Conservation (phyloP, 92 coral and sea anemone species). For the Parazoanthus swiftii region DNA sequence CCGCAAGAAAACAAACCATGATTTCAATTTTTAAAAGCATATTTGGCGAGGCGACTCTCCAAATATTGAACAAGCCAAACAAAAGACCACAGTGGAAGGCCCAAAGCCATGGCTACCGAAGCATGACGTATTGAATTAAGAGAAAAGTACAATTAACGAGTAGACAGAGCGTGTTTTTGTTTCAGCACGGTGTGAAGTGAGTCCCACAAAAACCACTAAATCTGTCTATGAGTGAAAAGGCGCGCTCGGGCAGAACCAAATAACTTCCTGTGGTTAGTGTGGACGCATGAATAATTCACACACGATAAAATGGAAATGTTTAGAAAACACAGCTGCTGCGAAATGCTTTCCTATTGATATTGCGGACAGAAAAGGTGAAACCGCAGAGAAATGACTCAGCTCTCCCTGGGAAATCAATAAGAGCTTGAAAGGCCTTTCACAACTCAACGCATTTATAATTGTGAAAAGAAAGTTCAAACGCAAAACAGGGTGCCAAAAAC, state of each 20-base stretch:
- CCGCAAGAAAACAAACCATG: conserved; percentile 85
- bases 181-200: conserved; percentile 68
- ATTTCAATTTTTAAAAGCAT: conserved; percentile 75
- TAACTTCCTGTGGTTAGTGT: conserved; percentile 58
- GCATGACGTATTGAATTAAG: conserved; percentile 67
- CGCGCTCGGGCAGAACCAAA: conserved; percentile 82
- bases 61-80: conserved; percentile 79
- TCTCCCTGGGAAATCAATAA: conserved; percentile 35
- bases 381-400: conserved; percentile 27
- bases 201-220: conserved; percentile 84
- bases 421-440: conserved; percentile 20
- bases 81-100: conserved; percentile 68
- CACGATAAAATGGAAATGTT: conserved; percentile 89
- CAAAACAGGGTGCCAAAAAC: conserved; percentile 2
- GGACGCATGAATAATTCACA: conserved; percentile 80
- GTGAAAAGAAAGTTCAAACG: conserved; percentile 9
- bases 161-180: conserved; percentile 72
- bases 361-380: conserved; percentile 64
- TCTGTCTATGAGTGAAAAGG: conserved; percentile 84
- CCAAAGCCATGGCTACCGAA: conserved; percentile 60
- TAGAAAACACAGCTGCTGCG: conserved; percentile 91
- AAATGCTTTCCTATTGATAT: conserved; percentile 72
- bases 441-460: conserved; percentile 39
- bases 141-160: conserved; percentile 68
- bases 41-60: conserved; percentile 80